A percentile compares a stretch with the other conserved stretches of the same genome.
phyloP scores from a whole-genome alignment of 2,797 vertebrate genomes.

The Parauchenoglanis ngamensis region DNA sequence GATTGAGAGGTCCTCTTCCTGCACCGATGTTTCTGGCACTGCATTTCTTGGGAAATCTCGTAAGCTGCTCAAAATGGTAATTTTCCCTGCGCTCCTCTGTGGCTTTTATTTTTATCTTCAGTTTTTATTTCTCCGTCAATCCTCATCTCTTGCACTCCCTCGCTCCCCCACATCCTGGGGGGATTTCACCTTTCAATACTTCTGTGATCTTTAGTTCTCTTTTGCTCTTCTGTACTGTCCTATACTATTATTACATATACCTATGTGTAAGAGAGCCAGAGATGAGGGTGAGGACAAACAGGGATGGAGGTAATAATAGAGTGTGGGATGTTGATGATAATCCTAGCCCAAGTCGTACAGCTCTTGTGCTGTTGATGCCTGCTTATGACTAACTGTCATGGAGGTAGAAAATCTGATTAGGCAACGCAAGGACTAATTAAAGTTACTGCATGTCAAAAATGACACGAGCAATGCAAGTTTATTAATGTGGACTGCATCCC shows the following conservation, averaged over 20 bases:
- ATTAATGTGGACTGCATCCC: neutral
- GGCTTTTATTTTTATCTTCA: slow-evolving; percentile 52
- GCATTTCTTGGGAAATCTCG: slow-evolving; percentile 58
- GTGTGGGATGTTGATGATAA: slow-evolving; percentile 3
- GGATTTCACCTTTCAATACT: neutral
- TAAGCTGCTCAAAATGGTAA: slow-evolving; percentile 59
- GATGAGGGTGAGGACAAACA: neutral
- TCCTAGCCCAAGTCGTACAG: neutral
- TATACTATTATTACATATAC: too few species aligned
- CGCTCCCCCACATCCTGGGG: neutral
- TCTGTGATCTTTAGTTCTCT: slow-evolving; percentile 24
- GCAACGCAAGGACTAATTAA: neutral
- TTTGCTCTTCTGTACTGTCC: neutral
- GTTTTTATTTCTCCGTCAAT: slow-evolving; percentile 43
- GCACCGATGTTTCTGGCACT: slow-evolving; percentile 41
- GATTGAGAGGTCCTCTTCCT: slow-evolving; percentile 24
- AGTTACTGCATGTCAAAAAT: neutral
- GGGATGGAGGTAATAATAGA: neutral
- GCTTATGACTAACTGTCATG: neutral
- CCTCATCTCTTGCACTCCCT: neutral
- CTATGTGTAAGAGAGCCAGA: neutral
- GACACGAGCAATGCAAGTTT: neutral
- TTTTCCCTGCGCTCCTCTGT: slow-evolving; percentile 52
- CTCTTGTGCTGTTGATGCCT: neutral
- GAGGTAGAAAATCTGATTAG: neutral